Conservation (phyloP, 2,113 vertebrate species). For the Uria lomvia region DNA sequence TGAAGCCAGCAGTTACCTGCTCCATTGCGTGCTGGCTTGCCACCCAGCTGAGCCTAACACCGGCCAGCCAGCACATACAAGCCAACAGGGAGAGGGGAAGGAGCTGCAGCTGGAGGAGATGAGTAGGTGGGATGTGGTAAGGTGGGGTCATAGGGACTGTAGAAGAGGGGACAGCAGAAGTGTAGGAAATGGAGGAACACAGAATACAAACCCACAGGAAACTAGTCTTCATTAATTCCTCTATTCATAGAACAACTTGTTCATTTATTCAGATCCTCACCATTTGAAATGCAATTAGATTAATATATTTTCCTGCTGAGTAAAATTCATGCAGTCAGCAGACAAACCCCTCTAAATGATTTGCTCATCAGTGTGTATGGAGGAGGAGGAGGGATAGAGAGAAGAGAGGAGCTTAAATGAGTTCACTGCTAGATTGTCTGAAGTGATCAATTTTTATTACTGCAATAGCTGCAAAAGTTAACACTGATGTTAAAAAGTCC, state of each 20-base stretch:
- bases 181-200: neutral
- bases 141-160: neutral
- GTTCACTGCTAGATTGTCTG: neutral
- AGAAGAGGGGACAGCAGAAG: neutral
- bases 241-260: neutral
- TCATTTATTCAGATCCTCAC: neutral
- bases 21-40: fast-evolving
- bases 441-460: neutral
- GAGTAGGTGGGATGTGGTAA: neutral
- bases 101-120: neutral
- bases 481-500: neutral
- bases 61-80: fast-evolving
- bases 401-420: neutral
- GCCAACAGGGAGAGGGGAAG: neutral
- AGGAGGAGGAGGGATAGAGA: neutral
- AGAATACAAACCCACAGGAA: neutral
- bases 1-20: neutral
- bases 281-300: slow-evolving; percentile 7
- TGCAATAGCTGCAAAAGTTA: neutral
- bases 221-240: neutral
- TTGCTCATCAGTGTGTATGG: neutral
- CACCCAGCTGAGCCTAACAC: neutral
- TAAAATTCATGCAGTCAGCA: slow-evolving; percentile 11
- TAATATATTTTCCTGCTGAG: neutral
- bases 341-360: neutral